Evolutionary conservation across 1,140 invertebrate species (phyloP), one percentile per base, ranked within the genome.

Genomic region (Platyscapa corneri): DNA sequence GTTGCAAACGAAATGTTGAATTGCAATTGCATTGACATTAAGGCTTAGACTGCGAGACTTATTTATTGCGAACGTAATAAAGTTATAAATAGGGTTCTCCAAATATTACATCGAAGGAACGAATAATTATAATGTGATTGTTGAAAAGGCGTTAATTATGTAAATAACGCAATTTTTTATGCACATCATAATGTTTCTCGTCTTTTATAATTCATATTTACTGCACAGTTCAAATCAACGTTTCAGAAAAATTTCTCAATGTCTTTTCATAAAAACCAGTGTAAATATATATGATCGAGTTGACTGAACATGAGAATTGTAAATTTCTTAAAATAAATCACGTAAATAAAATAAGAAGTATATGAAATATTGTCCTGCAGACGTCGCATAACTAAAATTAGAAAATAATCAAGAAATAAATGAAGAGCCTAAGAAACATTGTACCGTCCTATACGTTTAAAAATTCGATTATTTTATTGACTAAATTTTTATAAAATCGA

Each of bases 291-390:
- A 78, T 78, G 30, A 32, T 42, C 34, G 20, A 27, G 56, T 70
- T 70, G 20, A 32, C 34, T 64, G 27, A 30, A 60, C 32, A 3
- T n/a, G 18, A 39, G 49, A 78, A 56, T 78, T 64, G 76, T 37
- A 78, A 60, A 78, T 60, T 78, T 39, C 34, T 60, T 46, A 60
- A 64, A 78, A 78, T 64, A 78, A 78, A 56, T 78, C 16, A 78
- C 76, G 30, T 39, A 64, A 39, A 60, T 30, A 60, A 78, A 60
- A 39, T 64, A 39, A 60, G 23, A 60, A 27, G 27, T 27, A 23
- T 27, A 60, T 27, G 23, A 20, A 3, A 77, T 39, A 49, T 46
- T n/a, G 2, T 70, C 20, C 12, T 34, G n/a, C 16, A 20, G 30
- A 60, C 46, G 30, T n/a, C 7, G 27, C 20, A 27, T 27, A 60